Evolutionary conservation across 2,113 vertebrate genomes (phyloP).

Genomic region (Bos javanicus): DNA sequence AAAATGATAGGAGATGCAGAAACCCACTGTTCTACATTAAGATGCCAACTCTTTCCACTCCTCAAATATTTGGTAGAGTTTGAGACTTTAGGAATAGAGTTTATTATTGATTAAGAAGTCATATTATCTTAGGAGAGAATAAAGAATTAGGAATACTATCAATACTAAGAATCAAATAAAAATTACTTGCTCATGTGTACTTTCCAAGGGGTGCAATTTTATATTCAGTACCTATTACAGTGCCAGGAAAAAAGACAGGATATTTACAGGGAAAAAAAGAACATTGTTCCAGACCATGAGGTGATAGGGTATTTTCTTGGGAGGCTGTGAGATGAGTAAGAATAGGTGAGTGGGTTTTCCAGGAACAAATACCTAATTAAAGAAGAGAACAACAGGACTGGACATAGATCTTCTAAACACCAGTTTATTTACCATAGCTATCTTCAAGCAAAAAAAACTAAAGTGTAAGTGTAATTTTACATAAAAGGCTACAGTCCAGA

Average conservation of each 20-base stretch:
- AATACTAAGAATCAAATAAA: background rate
- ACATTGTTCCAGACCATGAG: background rate
- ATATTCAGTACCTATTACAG: background rate
- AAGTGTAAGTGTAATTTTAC: background rate
- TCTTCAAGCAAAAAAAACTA: background rate
- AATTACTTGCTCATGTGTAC: background rate
- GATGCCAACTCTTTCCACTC: background rate
- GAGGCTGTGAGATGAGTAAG: background rate
- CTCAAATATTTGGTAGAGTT: background rate
- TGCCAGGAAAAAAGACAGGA: background rate
- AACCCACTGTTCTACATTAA: background rate
- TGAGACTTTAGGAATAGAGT: background rate
- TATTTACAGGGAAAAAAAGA: background rate
- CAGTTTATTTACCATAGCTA: background rate
- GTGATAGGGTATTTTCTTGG: background rate
- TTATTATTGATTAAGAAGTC: background rate
- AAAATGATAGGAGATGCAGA: background rate
- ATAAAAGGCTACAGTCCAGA: background rate
- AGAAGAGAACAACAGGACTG: background rate
- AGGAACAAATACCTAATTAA: background rate
- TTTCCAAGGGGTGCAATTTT: background rate
- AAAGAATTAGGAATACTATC: background rate
- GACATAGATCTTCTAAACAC: background rate
- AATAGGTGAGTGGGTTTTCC: background rate
- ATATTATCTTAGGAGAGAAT: background rate